Conservation (phyloP, 30 jellyfish, hydroid and myxozoan genomes). For the Hydra vulgaris region DNA sequence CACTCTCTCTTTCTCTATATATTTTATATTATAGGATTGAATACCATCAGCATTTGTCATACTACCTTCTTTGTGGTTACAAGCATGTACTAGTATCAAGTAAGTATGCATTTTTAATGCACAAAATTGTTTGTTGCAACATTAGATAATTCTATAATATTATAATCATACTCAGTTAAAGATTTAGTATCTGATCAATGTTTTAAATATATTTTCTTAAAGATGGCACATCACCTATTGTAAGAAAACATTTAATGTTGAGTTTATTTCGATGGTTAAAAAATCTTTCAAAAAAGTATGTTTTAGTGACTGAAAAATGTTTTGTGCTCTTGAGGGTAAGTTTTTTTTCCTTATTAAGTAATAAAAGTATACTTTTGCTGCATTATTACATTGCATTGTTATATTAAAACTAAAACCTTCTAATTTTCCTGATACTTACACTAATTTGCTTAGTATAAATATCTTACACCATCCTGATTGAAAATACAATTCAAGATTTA, state of each 20-base stretch:
- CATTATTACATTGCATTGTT: no score
- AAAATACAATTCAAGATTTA: no score
- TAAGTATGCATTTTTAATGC: neutral
- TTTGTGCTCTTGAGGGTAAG: conserved; percentile 15
- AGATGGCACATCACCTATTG: conserved; percentile 59
- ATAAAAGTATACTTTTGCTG: no score
- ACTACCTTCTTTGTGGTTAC: conserved; percentile 10
- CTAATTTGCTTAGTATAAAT: no score
- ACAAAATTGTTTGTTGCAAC: neutral
- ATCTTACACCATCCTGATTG: no score
- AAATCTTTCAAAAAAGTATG: conserved; percentile 14
- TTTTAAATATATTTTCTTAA: neutral
- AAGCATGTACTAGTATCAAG: conserved; percentile 6
- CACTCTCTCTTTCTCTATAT: neutral
- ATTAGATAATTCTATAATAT: neutral
- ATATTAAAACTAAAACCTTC: no score
- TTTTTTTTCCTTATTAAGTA: neutral
- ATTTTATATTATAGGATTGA: conserved; percentile 10
- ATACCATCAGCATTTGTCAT: conserved; percentile 16
- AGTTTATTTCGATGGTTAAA: conserved; percentile 58
- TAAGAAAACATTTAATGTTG: conserved; percentile 56
- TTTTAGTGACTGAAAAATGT: conserved; percentile 12
- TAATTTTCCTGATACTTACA: no score
- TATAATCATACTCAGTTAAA: neutral
- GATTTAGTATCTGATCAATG: neutral